Evolutionary conservation across 2,888 invertebrate genomes (phyloP).

Genomic region (Trichogramma evanescens): DNA sequence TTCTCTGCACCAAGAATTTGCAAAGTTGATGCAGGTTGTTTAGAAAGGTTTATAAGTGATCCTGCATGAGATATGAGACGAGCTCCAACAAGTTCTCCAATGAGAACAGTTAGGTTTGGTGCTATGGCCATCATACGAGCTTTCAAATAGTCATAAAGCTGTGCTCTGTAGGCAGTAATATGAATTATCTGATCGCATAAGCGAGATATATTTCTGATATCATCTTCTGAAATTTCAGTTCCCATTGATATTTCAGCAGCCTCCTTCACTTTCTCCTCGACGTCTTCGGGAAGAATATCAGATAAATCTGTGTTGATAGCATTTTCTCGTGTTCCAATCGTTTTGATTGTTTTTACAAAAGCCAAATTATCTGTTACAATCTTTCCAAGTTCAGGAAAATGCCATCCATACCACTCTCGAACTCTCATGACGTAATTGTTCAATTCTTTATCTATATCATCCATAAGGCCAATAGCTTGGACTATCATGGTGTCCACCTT

Average conservation of each 20-base stretch:
- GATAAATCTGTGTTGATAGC: slow-evolving; percentile 78
- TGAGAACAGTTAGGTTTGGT: slow-evolving; percentile 89
- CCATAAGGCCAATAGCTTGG: slow-evolving; percentile 88
- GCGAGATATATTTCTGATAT: slow-evolving; percentile 84
- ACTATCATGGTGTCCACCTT: slow-evolving; percentile 99
- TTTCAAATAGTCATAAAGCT: slow-evolving; percentile 89
- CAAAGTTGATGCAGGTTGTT: slow-evolving; percentile 95
- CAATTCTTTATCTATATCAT: slow-evolving; percentile 96
- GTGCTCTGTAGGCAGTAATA: slow-evolving; percentile 81
- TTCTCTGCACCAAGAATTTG: slow-evolving; percentile 99
- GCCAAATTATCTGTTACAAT: slow-evolving; percentile 87
- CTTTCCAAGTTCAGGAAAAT: slow-evolving; percentile 97
- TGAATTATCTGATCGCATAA: slow-evolving; percentile 84
- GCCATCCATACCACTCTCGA: slow-evolving; percentile 97
- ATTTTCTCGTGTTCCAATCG: slow-evolving; percentile 83
- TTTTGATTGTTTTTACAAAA: slow-evolving; percentile 77
- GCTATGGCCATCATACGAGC: slow-evolving; percentile 98
- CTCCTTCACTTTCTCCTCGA: slow-evolving; percentile 88
- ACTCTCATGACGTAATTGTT: slow-evolving; percentile 98
- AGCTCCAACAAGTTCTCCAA: slow-evolving; percentile 96
- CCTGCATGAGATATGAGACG: slow-evolving; percentile 96
- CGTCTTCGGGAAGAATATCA: slow-evolving; percentile 84
- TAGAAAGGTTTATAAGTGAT: slow-evolving; percentile 90
- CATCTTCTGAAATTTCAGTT: slow-evolving; percentile 95
- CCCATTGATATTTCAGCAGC: slow-evolving; percentile 99